Conservation (phyloP, 1,140 invertebrate species). For the Aphelenchoides fujianensis region DNA sequence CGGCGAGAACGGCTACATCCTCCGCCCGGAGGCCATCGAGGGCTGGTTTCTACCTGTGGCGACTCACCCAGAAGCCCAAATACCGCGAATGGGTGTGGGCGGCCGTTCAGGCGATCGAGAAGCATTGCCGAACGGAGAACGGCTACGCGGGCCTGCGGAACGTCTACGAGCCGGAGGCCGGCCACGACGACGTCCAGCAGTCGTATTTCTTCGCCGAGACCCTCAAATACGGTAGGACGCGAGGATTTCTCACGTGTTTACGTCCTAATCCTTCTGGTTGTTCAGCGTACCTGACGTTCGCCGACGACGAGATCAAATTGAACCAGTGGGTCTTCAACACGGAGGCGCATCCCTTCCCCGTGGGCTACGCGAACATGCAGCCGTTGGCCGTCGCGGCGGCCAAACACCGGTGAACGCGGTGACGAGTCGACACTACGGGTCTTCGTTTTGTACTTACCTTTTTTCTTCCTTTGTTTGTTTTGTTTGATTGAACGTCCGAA, state of each 20-base stretch:
- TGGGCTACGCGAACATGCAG: constrained; percentile 8
- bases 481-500: too few species aligned
- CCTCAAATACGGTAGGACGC: constrained; percentile 82
- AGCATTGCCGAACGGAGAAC: constrained; percentile 81
- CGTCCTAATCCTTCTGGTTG: not conserved
- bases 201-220: constrained; percentile 95
- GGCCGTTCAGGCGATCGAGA: constrained; percentile 83
- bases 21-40: constrained; percentile 93
- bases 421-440: not conserved
- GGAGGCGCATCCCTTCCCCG: constrained; percentile 84
- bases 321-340: constrained; percentile 99
- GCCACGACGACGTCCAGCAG: constrained; percentile 69
- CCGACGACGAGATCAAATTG: constrained; percentile 81
- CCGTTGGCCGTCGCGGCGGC: not conserved
- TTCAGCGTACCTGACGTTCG: constrained; percentile 83
- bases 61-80: constrained; percentile 86
- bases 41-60: constrained; percentile 95
- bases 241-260: not conserved
- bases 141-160: constrained; percentile 91
- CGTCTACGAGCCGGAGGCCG: constrained; percentile 78
- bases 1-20: constrained; percentile 73
- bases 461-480: constrained; percentile 6
- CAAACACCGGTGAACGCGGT: not conserved
- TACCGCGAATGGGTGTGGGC: constrained; percentile 99
- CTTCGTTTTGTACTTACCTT: not conserved